phyloP scores from a whole-genome alignment of 2,888 invertebrate genomes.

The Lasioglossum figueresi region DNA sequence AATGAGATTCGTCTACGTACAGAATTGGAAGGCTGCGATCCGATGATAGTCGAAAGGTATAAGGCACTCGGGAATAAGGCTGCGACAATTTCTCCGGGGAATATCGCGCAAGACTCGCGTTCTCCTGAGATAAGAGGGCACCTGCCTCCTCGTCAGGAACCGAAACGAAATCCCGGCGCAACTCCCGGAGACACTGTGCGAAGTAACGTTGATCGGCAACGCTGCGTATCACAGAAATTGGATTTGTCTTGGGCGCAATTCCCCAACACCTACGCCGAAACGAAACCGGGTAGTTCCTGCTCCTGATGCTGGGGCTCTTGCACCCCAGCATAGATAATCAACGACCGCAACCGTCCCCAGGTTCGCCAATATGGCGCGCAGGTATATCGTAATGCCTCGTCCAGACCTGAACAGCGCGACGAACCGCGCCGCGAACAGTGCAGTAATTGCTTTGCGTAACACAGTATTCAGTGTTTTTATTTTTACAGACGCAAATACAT shows the following conservation, averaged over 20 bases:
- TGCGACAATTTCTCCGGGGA: slow-evolving; percentile 71
- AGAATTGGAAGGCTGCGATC: slow-evolving; percentile 71
- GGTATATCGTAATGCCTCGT: neutral
- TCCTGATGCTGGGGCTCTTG: neutral
- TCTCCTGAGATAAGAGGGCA: slow-evolving; percentile 56
- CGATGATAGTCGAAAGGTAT: slow-evolving; percentile 70
- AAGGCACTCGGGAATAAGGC: slow-evolving; percentile 69
- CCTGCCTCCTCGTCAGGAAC: slow-evolving; percentile 55
- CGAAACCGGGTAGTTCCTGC: neutral
- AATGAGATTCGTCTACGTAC: slow-evolving; percentile 71
- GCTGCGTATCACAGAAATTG: slow-evolving; percentile 62
- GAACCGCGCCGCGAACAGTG: too few relatives aligned
- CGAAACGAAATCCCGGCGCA: slow-evolving; percentile 58
- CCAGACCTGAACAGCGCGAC: too few relatives aligned
- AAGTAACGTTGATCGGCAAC: slow-evolving; percentile 60
- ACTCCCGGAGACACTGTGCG: slow-evolving; percentile 35
- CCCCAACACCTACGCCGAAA: slow-evolving; percentile 22
- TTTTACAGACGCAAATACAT: too few relatives aligned
- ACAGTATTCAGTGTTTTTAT: too few relatives aligned
- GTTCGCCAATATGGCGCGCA: neutral
- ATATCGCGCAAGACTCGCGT: slow-evolving; percentile 59
- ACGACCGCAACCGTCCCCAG: neutral
- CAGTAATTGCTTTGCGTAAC: too few relatives aligned
- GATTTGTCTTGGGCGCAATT: slow-evolving; percentile 57
- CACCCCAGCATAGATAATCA: neutral